Evolutionary conservation across 2,113 vertebrate species (phyloP).

Genomic region (Cnemophilus loriae): DNA sequence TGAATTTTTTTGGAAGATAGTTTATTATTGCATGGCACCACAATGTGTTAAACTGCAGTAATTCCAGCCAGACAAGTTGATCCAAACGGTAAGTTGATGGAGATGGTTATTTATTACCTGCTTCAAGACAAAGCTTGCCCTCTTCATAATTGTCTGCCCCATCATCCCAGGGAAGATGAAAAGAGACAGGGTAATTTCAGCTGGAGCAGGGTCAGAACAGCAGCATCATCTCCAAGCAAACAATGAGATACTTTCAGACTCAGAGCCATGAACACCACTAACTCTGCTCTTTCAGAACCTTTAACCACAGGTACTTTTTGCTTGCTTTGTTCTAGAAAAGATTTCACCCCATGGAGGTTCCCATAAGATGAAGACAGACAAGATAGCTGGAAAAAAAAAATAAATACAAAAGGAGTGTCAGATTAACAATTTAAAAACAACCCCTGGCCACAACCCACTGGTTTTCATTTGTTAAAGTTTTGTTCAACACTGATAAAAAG

Average conservation of each 20-base stretch:
- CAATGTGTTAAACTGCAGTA: slow-evolving; percentile 11
- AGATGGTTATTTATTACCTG: slow-evolving; percentile 40
- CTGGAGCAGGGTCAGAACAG: slow-evolving; percentile 6
- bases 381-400: neutral
- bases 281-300: neutral
- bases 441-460: neutral
- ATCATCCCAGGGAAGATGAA: slow-evolving; percentile 36
- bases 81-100: slow-evolving; percentile 32
- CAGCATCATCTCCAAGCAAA: neutral
- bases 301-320: slow-evolving; percentile 15
- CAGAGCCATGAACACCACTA: neutral
- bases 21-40: slow-evolving; percentile 21
- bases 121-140: slow-evolving; percentile 60
- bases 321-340: slow-evolving; percentile 3
- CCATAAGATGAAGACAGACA: neutral
- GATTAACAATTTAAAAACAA: neutral
- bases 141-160: slow-evolving; percentile 21
- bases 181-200: slow-evolving; percentile 10
- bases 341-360: neutral
- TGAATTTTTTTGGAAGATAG: neutral
- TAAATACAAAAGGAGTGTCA: neutral
- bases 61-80: slow-evolving; percentile 58
- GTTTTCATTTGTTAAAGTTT: neutral
- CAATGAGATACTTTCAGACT: neutral
- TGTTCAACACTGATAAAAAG: neutral